Evolutionary conservation across 1,140 invertebrate genomes (phyloP).

Genomic region (Helicoverpa armigera): DNA sequence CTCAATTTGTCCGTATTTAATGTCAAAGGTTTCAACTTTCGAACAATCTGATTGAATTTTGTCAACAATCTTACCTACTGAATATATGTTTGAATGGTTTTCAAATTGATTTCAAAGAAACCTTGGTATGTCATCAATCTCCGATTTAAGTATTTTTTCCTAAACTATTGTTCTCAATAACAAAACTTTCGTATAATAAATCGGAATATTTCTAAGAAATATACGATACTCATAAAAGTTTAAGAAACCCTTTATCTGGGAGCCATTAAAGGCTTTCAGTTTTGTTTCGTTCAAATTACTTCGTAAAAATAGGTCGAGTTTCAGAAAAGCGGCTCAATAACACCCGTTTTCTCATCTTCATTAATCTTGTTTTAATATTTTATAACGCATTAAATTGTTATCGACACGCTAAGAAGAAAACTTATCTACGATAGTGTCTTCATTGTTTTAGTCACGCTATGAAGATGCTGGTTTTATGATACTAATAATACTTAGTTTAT

Average conservation of each 20-base stretch:
- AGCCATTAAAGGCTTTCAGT: constrained; percentile 32
- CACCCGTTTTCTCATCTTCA: neutral
- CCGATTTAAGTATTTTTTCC: constrained; percentile 2
- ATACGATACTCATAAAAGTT: constrained; percentile 39
- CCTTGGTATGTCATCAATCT: constrained; percentile 23
- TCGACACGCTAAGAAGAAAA: no score
- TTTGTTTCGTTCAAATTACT: constrained; percentile 2
- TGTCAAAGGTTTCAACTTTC: constrained; percentile 27
- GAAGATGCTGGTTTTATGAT: no score
- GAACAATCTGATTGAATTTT: neutral
- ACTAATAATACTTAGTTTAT: no score
- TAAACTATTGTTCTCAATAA: neutral
- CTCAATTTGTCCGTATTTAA: neutral
- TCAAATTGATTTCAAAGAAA: neutral
- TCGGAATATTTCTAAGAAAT: constrained; percentile 10
- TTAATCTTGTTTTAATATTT: constrained; percentile 6
- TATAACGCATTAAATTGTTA: neutral
- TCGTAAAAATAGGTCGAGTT: constrained; percentile 21
- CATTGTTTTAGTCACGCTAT: no score
- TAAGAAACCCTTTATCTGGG: constrained; percentile 15
- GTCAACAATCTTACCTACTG: neutral
- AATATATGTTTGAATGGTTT: neutral
- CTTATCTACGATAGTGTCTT: no score
- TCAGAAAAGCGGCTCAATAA: neutral
- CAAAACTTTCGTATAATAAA: constrained; percentile 39